Base-by-base conservation (phyloP, 2,888 invertebrate genomes). In the Dasysyrphus albostriatus region DNA sequence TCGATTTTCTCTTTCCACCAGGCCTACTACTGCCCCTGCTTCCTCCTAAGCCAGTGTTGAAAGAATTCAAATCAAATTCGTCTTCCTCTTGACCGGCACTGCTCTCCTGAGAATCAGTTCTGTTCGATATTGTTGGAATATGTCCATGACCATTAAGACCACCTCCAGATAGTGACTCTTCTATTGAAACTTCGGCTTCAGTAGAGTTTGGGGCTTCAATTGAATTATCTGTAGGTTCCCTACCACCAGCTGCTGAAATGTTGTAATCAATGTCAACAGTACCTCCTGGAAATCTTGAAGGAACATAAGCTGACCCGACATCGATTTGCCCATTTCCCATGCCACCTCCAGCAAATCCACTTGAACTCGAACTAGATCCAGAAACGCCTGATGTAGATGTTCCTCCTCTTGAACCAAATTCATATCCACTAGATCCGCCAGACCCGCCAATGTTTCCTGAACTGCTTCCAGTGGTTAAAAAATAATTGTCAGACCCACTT, bases 111-210 rank as follows among this genome's bases (percentile, higher is more conserved):
- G 82, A 85, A 69, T 72, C 47, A 10, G 16, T 3, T 24, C 78
- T 63, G 0, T 49, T 79, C 1, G 70, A 59, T 34, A 32, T 59
- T 1, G 65, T 24, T 0, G 29, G 5, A 14, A 49, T 42, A 10
- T 63, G 49, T 0, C 75, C 78, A 59, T 75, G 67, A 4, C 87
- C 87, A 14, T 87, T 87, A 3, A 83, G 65, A 4, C 83, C 87
- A 6, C 83, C 79, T 0, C 75, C 78, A 2, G 59, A 75, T 7
- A 75, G 47, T 1, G 83, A 49, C 3, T 7, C 69, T 24, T 70
- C 74, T 1, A n/a, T n/a, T 2, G 72, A 56, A 12, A 49, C 12
- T 8, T 80, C 83, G 16, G 70, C 3, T n/a, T 85, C 85, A 12
- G n/a, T 39, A 6, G 80, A 58, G 7, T 24, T 59, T 1, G 19